Evolutionary conservation across 2,888 invertebrate species (phyloP).

Genomic region (Luperina nickerlii): DNA sequence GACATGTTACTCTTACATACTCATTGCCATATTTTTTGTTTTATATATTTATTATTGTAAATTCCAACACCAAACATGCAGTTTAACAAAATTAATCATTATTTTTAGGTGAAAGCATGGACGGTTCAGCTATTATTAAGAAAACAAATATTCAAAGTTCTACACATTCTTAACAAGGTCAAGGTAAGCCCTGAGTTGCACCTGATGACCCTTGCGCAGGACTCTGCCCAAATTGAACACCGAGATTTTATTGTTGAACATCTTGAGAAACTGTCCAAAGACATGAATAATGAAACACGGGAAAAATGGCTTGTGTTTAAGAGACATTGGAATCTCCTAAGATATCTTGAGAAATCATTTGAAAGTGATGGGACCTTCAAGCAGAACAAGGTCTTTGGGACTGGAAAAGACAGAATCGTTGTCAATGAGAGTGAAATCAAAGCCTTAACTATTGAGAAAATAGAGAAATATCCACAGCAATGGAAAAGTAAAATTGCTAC

Average conservation of each 20-base stretch:
- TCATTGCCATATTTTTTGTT: constrained; percentile 5
- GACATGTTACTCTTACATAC: background rate
- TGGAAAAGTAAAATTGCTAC: constrained; percentile 91
- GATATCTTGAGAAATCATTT: constrained; percentile 87
- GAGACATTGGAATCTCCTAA: constrained; percentile 85
- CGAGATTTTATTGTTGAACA: constrained; percentile 92
- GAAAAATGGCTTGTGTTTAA: constrained; percentile 82
- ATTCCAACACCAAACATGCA: background rate
- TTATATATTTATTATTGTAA: background rate
- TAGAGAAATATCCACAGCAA: constrained; percentile 83
- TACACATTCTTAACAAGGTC: constrained; percentile 92
- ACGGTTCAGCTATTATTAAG: constrained; percentile 91
- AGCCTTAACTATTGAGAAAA: constrained; percentile 86
- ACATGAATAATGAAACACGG: constrained; percentile 78
- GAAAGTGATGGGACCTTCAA: constrained; percentile 86
- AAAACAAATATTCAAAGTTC: constrained; percentile 92
- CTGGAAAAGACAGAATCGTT: constrained; percentile 81
- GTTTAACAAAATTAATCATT: background rate
- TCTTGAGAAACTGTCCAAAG: constrained; percentile 88
- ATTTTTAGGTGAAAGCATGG: constrained; percentile 91
- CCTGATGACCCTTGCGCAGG: constrained; percentile 90
- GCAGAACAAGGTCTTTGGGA: constrained; percentile 88
- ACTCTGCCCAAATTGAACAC: constrained; percentile 90
- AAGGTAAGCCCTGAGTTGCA: constrained; percentile 90
- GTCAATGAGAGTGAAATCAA: constrained; percentile 88